Evolutionary conservation across 2,113 vertebrate genomes (phyloP).

Genomic region (Melozone crissalis): DNA sequence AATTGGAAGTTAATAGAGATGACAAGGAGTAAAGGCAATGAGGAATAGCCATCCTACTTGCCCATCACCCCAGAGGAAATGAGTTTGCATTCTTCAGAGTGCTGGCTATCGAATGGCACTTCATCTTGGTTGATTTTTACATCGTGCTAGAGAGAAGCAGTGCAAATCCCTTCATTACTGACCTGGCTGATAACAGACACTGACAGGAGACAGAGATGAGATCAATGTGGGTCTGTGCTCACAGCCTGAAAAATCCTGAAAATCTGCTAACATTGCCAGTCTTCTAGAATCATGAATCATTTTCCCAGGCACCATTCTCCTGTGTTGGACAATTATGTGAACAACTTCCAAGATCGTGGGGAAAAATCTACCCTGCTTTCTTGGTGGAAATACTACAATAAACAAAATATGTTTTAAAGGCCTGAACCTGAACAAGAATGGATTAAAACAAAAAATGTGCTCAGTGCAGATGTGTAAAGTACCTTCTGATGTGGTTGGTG

Average conservation of each 20-base stretch:
- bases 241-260: not conserved
- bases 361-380: not conserved
- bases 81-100: not conserved
- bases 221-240: not conserved
- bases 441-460: not conserved
- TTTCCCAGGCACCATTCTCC: not conserved
- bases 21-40: not conserved
- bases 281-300: not conserved
- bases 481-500: not conserved
- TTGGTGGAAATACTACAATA: not conserved
- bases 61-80: not conserved
- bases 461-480: not conserved
- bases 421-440: not conserved
- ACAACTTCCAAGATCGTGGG: not conserved
- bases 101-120: not conserved
- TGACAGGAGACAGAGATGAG: not conserved
- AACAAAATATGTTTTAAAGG: not conserved
- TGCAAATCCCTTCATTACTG: not conserved
- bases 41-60: not conserved
- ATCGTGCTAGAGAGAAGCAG: not conserved
- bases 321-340: not conserved
- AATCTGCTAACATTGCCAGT: not conserved
- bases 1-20: not conserved
- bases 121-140: not conserved
- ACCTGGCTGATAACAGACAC: not conserved